phyloP scores from a whole-genome alignment of 2,888 invertebrate species.

The Brachyptera risi region DNA sequence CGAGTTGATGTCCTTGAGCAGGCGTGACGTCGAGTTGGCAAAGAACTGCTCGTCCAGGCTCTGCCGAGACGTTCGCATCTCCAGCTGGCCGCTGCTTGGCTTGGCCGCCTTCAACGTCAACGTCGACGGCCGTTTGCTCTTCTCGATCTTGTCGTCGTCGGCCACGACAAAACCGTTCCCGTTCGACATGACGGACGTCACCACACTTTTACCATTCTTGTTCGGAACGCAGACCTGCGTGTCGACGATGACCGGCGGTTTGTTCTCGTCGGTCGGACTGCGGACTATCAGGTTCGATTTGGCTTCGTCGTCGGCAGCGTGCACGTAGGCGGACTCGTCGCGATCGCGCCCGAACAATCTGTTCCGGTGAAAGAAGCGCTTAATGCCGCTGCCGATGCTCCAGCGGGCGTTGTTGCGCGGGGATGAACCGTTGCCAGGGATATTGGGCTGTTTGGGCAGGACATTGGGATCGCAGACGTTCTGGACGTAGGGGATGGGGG shows the following conservation, averaged over 20 bases:
- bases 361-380: conserved; percentile 44
- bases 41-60: conserved; percentile 72
- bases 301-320: conserved; percentile 27
- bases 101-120: conserved; percentile 42
- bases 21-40: conserved; percentile 16
- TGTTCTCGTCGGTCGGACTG: no score
- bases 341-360: conserved; percentile 23
- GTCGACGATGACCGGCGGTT: conserved; percentile 41
- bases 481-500: conserved; percentile 66
- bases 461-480: conserved; percentile 54
- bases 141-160: conserved; percentile 41
- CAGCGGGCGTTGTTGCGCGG: conserved; percentile 31
- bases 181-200: conserved; percentile 49
- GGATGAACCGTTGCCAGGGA: conserved; percentile 41
- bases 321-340: no score
- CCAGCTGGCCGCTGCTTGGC: neutral
- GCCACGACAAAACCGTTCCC: conserved; percentile 43
- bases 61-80: conserved; percentile 51
- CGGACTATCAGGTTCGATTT: conserved; percentile 32
- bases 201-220: conserved; percentile 41
- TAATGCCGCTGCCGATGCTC: conserved; percentile 48
- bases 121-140: conserved; percentile 44
- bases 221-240: conserved; percentile 56
- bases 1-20: conserved; percentile 66
- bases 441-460: conserved; percentile 44